phyloP scores from a whole-genome alignment of 2,797 vertebrate genomes.

The Onychomys torridus region DNA sequence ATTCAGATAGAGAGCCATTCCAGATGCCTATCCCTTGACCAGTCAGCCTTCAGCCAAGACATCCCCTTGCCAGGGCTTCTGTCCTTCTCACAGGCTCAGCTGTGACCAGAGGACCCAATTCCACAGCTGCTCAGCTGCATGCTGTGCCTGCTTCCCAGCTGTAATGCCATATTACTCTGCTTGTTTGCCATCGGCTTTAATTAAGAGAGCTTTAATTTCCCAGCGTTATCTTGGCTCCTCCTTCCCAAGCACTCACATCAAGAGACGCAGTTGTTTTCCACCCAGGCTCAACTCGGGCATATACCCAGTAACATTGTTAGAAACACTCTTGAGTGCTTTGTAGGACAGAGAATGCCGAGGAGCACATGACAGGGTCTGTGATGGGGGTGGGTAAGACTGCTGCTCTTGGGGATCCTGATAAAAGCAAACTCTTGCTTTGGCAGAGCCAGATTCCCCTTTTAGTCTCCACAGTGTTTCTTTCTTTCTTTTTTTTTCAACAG shows the following conservation, averaged over 20 bases:
- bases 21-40: not conserved
- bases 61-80: conserved; percentile 33
- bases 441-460: not conserved
- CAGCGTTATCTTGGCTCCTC: conserved; percentile 69
- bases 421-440: conserved; percentile 4
- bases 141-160: conserved; percentile 84
- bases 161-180: conserved; percentile 65
- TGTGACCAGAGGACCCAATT: conserved; percentile 84
- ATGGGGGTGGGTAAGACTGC: not conserved
- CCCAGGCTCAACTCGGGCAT: not conserved
- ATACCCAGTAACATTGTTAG: not conserved
- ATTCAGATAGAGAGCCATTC: not conserved
- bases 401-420: not conserved
- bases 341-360: fast-evolving
- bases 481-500: not conserved
- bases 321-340: not conserved
- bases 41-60: not conserved
- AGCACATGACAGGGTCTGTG: fast-evolving
- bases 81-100: conserved; percentile 81
- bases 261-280: conserved; percentile 37
- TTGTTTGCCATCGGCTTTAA: conserved; percentile 86
- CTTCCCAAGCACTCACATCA: conserved; percentile 65
- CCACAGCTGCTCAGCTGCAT: conserved; percentile 86
- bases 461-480: conserved; percentile 32
- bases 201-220: conserved; percentile 84